Evolutionary conservation across 2,113 vertebrate species (phyloP).

Genomic region (Pleuronectes platessa): DNA sequence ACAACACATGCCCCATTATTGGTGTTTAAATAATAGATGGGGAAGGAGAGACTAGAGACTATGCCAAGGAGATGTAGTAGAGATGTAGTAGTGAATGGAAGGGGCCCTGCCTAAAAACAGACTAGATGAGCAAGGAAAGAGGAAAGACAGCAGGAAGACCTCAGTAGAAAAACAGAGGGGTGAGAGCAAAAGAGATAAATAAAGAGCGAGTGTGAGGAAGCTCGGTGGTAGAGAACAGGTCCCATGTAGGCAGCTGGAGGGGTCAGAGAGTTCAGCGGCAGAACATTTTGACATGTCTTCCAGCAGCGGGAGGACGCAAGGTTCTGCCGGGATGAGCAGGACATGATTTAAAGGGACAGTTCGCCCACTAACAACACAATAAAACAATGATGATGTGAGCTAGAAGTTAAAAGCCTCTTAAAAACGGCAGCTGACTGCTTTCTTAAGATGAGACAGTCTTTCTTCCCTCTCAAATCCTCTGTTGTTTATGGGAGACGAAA

Average conservation of each 20-base stretch:
- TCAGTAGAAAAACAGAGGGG: slow-evolving; percentile 7
- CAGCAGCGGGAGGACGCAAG: slow-evolving; percentile 28
- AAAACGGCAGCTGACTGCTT: not conserved
- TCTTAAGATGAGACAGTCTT: not conserved
- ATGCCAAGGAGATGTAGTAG: slow-evolving; percentile 24
- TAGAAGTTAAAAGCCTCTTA: slow-evolving; percentile 29
- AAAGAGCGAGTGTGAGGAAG: not conserved
- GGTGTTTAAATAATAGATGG: slow-evolving; percentile 75
- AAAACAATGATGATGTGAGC: slow-evolving; percentile 27
- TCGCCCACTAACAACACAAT: slow-evolving; percentile 25
- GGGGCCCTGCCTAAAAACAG: slow-evolving; percentile 25
- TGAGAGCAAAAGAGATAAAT: not conserved
- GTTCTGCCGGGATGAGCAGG: slow-evolving; percentile 38
- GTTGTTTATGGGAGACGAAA: slow-evolving; percentile 45
- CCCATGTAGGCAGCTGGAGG: slow-evolving; percentile 24
- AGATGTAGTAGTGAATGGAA: slow-evolving; percentile 15
- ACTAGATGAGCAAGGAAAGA: slow-evolving; percentile 22
- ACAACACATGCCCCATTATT: slow-evolving; percentile 67
- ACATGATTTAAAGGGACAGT: slow-evolving; percentile 60
- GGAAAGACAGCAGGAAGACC: slow-evolving; percentile 20
- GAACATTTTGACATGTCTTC: slow-evolving; percentile 58
- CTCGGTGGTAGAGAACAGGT: slow-evolving; percentile 13
- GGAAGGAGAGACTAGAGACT: slow-evolving; percentile 21
- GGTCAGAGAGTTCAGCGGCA: slow-evolving; percentile 39
- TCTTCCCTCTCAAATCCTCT: not conserved